Percentiles rank a stretch among this genome's conserved stretches.
phyloP scores from a whole-genome alignment of 2,797 vertebrate genomes.

The Syndactyla subalaris region DNA sequence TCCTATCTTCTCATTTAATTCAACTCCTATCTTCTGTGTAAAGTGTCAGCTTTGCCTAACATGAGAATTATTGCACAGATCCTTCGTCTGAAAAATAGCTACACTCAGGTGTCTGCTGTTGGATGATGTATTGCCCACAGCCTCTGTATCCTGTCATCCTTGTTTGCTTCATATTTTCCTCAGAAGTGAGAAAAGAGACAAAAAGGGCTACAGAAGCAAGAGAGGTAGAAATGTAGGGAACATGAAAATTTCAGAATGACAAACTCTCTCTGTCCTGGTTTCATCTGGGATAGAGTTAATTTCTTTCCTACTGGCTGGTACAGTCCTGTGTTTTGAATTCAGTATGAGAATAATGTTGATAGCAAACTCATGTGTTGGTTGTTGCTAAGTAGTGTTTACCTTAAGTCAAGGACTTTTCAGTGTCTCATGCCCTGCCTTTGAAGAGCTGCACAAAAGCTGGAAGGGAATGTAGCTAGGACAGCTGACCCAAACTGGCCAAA shows the following conservation, averaged over 20 bases:
- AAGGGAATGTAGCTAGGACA: not conserved
- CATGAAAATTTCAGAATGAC: not conserved
- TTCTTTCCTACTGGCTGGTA: not conserved
- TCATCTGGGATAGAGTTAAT: not conserved
- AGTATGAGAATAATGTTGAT: not conserved
- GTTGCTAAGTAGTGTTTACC: not conserved
- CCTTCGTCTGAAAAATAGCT: not conserved
- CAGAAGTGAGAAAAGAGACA: constrained; percentile 27
- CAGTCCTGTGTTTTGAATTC: not conserved
- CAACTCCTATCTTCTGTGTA: not conserved
- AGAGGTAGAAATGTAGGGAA: not conserved
- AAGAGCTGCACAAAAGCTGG: not conserved
- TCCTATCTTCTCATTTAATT: not conserved
- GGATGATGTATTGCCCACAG: not conserved
- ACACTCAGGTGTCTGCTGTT: not conserved
- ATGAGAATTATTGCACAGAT: not conserved
- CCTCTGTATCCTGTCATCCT: not conserved
- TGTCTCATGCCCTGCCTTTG: not conserved
- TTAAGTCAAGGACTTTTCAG: not conserved
- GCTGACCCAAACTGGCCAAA: not conserved
- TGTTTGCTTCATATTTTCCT: constrained; percentile 28
- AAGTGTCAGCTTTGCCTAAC: not conserved
- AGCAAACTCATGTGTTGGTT: not conserved
- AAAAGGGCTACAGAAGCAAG: not conserved
- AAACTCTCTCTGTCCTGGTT: not conserved